Evolutionary conservation across 2,797 vertebrate genomes (phyloP).

Genomic region (Thalassophryne amazonica): DNA sequence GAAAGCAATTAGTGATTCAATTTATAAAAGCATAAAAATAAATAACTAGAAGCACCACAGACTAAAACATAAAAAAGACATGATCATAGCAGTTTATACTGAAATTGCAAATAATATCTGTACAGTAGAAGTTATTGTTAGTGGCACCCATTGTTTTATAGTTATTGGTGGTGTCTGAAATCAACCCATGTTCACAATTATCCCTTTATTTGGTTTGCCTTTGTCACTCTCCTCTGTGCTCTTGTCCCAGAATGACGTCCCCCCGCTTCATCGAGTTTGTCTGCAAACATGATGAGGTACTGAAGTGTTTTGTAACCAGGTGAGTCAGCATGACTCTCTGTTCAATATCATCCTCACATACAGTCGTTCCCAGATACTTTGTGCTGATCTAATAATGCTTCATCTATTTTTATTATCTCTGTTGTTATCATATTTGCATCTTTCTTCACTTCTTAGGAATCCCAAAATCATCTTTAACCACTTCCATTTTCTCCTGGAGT

Average conservation of each 20-base stretch:
- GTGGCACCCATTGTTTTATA: too few species aligned
- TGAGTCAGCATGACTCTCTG: constrained; percentile 58
- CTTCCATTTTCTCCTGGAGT: constrained; percentile 98
- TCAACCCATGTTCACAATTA: too few species aligned
- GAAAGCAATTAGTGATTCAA: too few species aligned
- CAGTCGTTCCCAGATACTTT: background rate
- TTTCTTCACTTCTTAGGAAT: constrained; percentile 76
- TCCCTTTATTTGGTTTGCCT: too few species aligned
- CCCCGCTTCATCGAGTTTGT: constrained; percentile 98
- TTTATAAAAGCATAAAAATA: too few species aligned
- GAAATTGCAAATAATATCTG: too few species aligned
- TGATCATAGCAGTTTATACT: too few species aligned
- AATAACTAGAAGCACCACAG: too few species aligned
- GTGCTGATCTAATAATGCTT: constrained; percentile 15
- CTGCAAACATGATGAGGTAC: constrained; percentile 95
- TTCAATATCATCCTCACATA: constrained; percentile 7
- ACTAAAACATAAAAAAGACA: too few species aligned
- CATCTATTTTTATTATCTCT: constrained; percentile 39
- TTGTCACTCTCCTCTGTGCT: constrained; percentile 10
- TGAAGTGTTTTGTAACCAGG: constrained; percentile 98
- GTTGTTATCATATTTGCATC: background rate
- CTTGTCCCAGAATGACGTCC: constrained; percentile 88
- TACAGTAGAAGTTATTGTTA: too few species aligned
- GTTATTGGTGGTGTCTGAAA: background rate
- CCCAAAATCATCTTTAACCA: constrained; percentile 99